Evolutionary conservation across 1,140 invertebrate species (phyloP).

Genomic region (Ditylenchus dipsaci): DNA sequence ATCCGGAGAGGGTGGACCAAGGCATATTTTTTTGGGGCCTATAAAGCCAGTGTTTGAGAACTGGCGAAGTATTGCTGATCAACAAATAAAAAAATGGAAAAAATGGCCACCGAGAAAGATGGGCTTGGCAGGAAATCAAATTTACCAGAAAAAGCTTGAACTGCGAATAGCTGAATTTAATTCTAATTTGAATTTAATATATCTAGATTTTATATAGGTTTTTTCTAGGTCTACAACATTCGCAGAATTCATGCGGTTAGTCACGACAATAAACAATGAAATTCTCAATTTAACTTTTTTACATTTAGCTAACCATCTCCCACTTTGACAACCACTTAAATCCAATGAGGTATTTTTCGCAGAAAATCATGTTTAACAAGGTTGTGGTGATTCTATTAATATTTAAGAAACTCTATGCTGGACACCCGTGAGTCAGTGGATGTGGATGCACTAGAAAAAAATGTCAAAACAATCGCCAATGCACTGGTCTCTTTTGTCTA

Average conservation of each 20-base stretch:
- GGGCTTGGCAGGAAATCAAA: too few relatives aligned
- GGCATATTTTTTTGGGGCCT: too few relatives aligned
- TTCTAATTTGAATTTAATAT: too few relatives aligned
- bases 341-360: constrained; percentile 22
- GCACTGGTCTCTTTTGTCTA: constrained; percentile 36
- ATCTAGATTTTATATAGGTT: too few relatives aligned
- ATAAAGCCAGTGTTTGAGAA: too few relatives aligned
- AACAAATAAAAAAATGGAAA: too few relatives aligned
- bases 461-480: constrained; percentile 29
- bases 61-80: too few relatives aligned
- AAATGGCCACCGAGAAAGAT: too few relatives aligned
- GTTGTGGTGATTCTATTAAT: neutral
- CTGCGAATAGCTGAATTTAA: too few relatives aligned
- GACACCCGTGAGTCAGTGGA: constrained; percentile 18
- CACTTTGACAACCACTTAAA: constrained; percentile 27
- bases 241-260: constrained; percentile 63
- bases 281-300: neutral
- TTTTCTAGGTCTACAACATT: constrained; percentile 72
- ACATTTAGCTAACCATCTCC: constrained; percentile 29
- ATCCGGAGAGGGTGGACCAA: too few relatives aligned
- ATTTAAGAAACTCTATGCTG: constrained; percentile 38
- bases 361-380: neutral
- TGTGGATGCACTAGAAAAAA: constrained; percentile 22
- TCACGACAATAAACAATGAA: too few relatives aligned
- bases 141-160: too few relatives aligned